Percentiles rank a stretch among this genome's conserved stretches.
phyloP scores from a whole-genome alignment of 2,113 vertebrate species.

The Amia ocellicauda region DNA sequence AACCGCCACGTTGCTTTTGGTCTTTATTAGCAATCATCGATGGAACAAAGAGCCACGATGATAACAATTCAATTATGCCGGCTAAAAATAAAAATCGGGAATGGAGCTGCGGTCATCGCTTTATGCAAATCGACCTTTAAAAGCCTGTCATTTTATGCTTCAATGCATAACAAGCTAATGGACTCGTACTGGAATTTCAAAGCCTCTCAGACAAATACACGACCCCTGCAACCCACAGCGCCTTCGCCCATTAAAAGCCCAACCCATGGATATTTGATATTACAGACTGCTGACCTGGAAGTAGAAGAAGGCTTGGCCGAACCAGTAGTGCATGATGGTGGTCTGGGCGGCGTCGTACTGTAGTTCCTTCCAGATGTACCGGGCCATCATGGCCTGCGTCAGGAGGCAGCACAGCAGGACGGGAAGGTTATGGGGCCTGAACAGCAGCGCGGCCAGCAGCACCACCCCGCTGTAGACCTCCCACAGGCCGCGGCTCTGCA shows the following conservation, averaged over 20 bases:
- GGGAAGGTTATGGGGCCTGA: conserved; percentile 87
- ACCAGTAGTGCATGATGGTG: conserved; percentile 95
- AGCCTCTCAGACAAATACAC: conserved; percentile 24
- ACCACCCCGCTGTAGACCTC: conserved; percentile 85
- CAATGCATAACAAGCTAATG: conserved; percentile 39
- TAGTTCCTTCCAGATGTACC: conserved; percentile 84
- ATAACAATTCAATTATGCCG: not conserved
- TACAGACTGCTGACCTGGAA: conserved; percentile 82
- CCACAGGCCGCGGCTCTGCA: conserved; percentile 79
- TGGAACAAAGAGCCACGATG: not conserved
- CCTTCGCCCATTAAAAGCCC: not conserved
- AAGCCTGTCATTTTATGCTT: conserved; percentile 49
- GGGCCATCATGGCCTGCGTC: conserved; percentile 78
- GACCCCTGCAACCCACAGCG: not conserved
- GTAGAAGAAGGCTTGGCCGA: conserved; percentile 96
- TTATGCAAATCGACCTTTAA: conserved; percentile 37
- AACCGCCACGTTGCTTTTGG: no score
- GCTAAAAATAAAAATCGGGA: not conserved
- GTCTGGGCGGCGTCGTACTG: conserved; percentile 77
- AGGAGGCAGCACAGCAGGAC: conserved; percentile 81
- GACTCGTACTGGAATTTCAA: conserved; percentile 40
- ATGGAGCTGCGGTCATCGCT: conserved; percentile 12
- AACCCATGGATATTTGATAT: not conserved
- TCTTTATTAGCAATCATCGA: no score
- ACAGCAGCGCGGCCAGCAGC: conserved; percentile 78